Base-by-base conservation (phyloP, 2,113 vertebrate genomes). In the Corythaeola cristata region DNA sequence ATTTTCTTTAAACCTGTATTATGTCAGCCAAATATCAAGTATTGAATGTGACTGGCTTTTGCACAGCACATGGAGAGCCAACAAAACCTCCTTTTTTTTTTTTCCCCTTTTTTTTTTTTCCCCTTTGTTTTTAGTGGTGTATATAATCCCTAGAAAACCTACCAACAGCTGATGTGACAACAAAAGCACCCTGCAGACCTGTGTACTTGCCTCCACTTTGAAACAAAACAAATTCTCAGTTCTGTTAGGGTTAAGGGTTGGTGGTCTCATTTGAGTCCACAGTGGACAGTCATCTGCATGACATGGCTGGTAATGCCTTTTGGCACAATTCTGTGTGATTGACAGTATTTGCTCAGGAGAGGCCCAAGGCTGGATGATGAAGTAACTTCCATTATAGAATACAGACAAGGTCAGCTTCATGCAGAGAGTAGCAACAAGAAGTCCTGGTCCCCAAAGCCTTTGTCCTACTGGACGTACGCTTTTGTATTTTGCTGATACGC, bases 351-450 rank as follows among this genome's bases (percentile, higher is more conserved):
- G 64, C 79, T 94, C 96, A 24, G 81, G 75, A 96, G 92, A 80
- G 88, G 49, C 85, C n/a, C 90, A 26, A 20, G 53, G 75, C 52
- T 68, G 60, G 80, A 94, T 94, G 93, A 95, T 96, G 94, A 96
- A 95, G 95, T 95, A 97, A 97, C 94, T 96, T 97, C 92, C 85
- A 98, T 97, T 97, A 97, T 63, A 82, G 90, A 88, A 85, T 21
- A 93, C 85, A 92, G 89, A 91, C 67, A 76, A 92, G 83, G 95
- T 96, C 96, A 96, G 80, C 88, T 89, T 86, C 97, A 94, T 77
- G 90, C 94, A 93, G 93, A 91, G 95, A 90, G 62, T 59, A 68
- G 75, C 85, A 91, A 86, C 85, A 78, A 88, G 88, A 44, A 89
- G 92, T 66, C 91, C 64, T 32, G 63, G 78, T 95, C 89, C 94